A percentile compares a stretch with the other conserved stretches of the same genome.
Evolutionary conservation across 37 sponge, comb jelly and placozoan genomes (phyloP).

Genomic region (Chondrosia reniformis): DNA sequence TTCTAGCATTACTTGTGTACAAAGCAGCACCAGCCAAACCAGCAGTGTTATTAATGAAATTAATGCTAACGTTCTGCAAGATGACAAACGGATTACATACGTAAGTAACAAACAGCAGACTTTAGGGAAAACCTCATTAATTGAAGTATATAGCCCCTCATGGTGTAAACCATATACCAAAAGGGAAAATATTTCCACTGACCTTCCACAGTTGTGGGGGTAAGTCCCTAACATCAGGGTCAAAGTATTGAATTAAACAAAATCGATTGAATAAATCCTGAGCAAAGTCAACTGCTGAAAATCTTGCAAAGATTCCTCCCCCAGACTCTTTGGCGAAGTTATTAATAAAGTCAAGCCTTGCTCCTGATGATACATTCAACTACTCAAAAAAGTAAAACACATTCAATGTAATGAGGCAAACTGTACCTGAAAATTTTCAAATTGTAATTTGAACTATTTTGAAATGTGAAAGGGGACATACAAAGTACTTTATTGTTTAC

Average conservation of each 20-base stretch:
- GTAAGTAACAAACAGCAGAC: too few species aligned
- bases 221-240: constrained; percentile 27
- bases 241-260: constrained; percentile 62
- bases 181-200: too few species aligned
- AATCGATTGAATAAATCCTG: constrained; percentile 60
- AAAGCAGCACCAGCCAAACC: constrained; percentile 3
- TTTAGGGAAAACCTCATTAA: too few species aligned
- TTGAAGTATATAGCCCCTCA: too few species aligned
- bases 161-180: too few species aligned
- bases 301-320: constrained; percentile 58
- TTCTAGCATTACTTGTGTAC: background rate
- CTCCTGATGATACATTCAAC: constrained; percentile 35
- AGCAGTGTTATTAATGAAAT: constrained; percentile 2
- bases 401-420: too few species aligned
- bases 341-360: constrained; percentile 26
- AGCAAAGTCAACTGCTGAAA: constrained; percentile 48
- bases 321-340: constrained; percentile 56
- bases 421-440: too few species aligned
- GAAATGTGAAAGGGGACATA: background rate
- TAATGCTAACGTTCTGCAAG: constrained; percentile 1
- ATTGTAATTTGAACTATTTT: too few species aligned
- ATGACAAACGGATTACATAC: too few species aligned
- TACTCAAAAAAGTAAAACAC: too few species aligned
- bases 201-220: constrained; percentile 64
- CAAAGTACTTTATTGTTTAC: background rate